phyloP scores from a whole-genome alignment of 2,797 vertebrate genomes.

The Hapalemur alaotrensis region DNA sequence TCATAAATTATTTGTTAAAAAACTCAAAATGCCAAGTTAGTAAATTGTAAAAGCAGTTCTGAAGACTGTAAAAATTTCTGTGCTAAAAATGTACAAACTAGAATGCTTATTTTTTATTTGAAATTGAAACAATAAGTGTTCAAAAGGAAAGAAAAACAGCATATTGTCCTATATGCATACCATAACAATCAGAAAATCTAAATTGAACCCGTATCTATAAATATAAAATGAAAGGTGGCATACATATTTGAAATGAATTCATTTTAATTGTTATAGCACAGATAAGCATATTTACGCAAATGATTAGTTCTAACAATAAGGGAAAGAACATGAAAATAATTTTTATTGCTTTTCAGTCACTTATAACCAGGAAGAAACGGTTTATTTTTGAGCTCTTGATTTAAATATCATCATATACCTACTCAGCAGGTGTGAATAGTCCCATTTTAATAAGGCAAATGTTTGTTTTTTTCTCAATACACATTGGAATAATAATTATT shows the following conservation, averaged over 20 bases:
- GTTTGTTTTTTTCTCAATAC: not conserved
- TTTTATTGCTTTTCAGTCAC: not conserved
- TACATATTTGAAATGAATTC: conserved; percentile 51
- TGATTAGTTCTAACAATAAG: conserved; percentile 54
- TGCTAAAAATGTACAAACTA: conserved; percentile 57
- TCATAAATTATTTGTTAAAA: conserved; percentile 48
- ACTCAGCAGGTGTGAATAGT: not conserved
- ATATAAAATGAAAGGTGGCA: conserved; percentile 35
- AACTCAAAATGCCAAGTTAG: not conserved
- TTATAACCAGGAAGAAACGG: not conserved
- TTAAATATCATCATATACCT: not conserved
- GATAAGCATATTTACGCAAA: conserved; percentile 56
- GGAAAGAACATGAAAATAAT: conserved; percentile 51
- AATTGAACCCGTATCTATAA: conserved; percentile 22
- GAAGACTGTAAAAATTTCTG: conserved; percentile 45
- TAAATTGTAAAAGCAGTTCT: conserved; percentile 55
- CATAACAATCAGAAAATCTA: conserved; percentile 44
- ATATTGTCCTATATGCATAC: not conserved
- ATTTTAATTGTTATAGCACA: conserved; percentile 46
- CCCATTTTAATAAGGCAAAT: not conserved
- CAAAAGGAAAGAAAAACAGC: conserved; percentile 58
- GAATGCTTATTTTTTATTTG: conserved; percentile 40
- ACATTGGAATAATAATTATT: not conserved
- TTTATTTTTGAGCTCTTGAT: conserved; percentile 39
- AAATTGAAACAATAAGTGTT: conserved; percentile 53